A percentile compares a stretch with the other conserved stretches of the same genome.
These are phyloP conservation scores for Ceratina australensis DNA, from an alignment of 1,140 invertebrate species.

Conservation along the genomic window DNA sequence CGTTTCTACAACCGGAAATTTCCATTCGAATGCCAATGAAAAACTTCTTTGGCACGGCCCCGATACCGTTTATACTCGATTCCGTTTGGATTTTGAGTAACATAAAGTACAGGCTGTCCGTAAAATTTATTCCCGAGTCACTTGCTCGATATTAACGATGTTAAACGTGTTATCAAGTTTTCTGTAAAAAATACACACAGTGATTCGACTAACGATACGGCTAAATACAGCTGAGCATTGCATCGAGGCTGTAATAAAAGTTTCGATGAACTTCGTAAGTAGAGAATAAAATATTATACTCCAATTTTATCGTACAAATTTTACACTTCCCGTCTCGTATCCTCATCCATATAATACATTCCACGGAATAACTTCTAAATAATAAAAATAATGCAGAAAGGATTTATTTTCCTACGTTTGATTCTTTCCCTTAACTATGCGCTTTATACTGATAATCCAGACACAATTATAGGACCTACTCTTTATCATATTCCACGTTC, in stretches of 20 bases:
- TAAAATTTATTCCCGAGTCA: neutral
- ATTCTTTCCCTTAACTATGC: no score
- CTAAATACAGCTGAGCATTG: no score
- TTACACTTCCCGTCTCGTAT: neutral
- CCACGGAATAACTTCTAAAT: no score
- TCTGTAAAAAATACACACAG: no score
- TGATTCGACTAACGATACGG: no score
- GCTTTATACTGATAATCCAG: no score
- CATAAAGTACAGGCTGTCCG: neutral
- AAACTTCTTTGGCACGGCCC: neutral
- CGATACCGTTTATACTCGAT: slow-evolving; percentile 10
- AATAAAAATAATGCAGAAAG: no score
- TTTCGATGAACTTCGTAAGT: neutral
- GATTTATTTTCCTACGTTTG: no score
- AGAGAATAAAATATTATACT: neutral
- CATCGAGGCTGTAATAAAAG: neutral
- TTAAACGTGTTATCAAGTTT: neutral
- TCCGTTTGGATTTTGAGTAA: neutral
- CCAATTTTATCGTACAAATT: slow-evolving; percentile 22
- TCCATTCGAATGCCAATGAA: slow-evolving; percentile 12
- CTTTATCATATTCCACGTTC: no score
- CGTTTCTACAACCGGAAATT: slow-evolving; percentile 3
- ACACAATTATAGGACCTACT: no score
- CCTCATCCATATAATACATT: neutral
- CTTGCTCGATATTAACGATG: neutral